Base-by-base conservation (phyloP, 1,140 invertebrate genomes). In the Vollenhovia emeryi region DNA sequence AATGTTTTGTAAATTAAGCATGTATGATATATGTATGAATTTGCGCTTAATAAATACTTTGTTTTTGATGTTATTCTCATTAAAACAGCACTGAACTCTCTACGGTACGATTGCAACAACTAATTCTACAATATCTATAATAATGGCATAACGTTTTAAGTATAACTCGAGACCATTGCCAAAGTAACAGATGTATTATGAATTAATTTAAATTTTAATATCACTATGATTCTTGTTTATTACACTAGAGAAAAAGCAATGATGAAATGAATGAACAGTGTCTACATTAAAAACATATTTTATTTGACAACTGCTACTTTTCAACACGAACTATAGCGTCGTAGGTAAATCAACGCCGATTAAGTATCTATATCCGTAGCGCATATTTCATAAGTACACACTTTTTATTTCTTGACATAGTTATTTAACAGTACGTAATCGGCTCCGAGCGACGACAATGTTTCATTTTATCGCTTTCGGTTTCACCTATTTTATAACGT, bases 201-300 rank as follows among this genome's bases (percentile, higher is more conserved):
- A 27, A 21, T 33, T 13, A 50, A 76, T 4, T 40, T 9, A 40
- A 45, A 48, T 48, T 48, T 76, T 33, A 48, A 45, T 45, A 0
- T n/a, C 2, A 43, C 9, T 45, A 6, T 30, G 11, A n/a, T 33
- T 33, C 2, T 3, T 0, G 36, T 40, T 40, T 33, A 21, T 9
- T 78, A 48, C 13, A 4, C 5, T 36, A 40, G 5, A 60, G 7
- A 24, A 24, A 52, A 27, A 59, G 24, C n/a, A 36, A 76, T 8
- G 15, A 27, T 30, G 33, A 71, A 30, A 55, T n/a, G 8, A 59
- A 8, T 68, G 69, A 57, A 52, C 48, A 36, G 7, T 73, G 9
- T 57, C 86, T 92, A 87, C 87, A 85, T 91, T 91, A 92, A 89
- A 92, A 91, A 92, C 90, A 92, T 92, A 92, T 73, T 91, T 92